phyloP scores from a whole-genome alignment of 2,113 vertebrate species.

The Dipodomys spectabilis region DNA sequence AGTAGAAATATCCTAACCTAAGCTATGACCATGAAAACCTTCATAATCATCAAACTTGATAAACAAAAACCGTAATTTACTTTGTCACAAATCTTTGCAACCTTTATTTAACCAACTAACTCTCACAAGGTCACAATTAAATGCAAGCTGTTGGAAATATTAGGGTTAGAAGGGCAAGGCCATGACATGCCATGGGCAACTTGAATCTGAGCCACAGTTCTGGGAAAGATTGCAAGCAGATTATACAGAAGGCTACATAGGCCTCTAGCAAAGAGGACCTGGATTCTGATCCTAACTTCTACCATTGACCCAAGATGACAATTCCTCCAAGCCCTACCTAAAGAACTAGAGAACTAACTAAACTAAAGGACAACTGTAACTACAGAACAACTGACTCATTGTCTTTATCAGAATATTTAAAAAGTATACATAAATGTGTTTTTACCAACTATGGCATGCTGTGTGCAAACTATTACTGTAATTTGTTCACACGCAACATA shows the following conservation, averaged over 20 bases:
- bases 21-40: not conserved
- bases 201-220: not conserved
- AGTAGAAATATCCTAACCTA: constrained; percentile 2
- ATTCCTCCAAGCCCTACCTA: not conserved
- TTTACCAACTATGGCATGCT: not conserved
- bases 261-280: not conserved
- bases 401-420: not conserved
- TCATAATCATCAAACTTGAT: not conserved
- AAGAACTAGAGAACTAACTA: too few relatives aligned
- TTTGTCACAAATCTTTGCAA: not conserved
- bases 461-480: not conserved
- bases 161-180: not conserved
- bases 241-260: not conserved
- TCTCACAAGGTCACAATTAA: constrained; percentile 24
- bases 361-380: not conserved
- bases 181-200: not conserved
- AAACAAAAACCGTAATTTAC: constrained; percentile 38
- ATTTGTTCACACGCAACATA: not conserved
- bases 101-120: constrained; percentile 51
- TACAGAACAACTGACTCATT: not conserved
- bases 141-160: not conserved
- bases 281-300: not conserved
- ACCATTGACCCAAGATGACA: not conserved
- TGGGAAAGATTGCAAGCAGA: not conserved
- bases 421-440: not conserved